phyloP scores from a whole-genome alignment of 2,113 vertebrate species.

The Podarcis raffonei region DNA sequence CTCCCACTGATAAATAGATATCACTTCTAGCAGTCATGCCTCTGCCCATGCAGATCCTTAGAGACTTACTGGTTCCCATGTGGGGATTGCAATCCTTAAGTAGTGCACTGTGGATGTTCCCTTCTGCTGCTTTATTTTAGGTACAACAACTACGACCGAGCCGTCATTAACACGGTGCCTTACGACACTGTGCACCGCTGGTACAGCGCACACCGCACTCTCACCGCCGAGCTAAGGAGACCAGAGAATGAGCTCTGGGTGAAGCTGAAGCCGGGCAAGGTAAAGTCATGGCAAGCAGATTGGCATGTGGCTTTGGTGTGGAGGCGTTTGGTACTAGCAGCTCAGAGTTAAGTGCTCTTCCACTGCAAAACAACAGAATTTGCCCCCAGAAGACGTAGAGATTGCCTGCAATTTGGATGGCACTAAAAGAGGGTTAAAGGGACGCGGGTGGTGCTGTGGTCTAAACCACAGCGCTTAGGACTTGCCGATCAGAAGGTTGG shows the following conservation, averaged over 20 bases:
- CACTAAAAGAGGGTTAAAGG: no score
- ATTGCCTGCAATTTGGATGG: no score
- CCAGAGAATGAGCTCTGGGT: slow-evolving; percentile 93
- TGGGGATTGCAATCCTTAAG: not conserved
- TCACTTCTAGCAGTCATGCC: not conserved
- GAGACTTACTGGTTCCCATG: not conserved
- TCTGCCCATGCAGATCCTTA: not conserved
- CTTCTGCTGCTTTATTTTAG: slow-evolving; percentile 62
- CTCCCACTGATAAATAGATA: not conserved
- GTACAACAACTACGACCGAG: slow-evolving; percentile 95
- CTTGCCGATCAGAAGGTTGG: no score
- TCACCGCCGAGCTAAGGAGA: slow-evolving; percentile 84
- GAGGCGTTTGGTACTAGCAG: no score
- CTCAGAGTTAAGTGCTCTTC: no score
- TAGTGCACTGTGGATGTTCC: not conserved
- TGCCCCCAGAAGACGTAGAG: no score
- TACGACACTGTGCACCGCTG: slow-evolving; percentile 84
- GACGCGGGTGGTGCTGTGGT: no score
- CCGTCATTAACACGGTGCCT: slow-evolving; percentile 86
- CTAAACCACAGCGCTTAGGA: no score
- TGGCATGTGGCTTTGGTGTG: not conserved
- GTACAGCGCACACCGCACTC: slow-evolving; percentile 86
- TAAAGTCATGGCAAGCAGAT: slow-evolving; percentile 54
- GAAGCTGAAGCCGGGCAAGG: slow-evolving; percentile 91
- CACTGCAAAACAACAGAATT: no score